phyloP scores from a whole-genome alignment of 1,140 invertebrate genomes.

The Saccostrea echinata region DNA sequence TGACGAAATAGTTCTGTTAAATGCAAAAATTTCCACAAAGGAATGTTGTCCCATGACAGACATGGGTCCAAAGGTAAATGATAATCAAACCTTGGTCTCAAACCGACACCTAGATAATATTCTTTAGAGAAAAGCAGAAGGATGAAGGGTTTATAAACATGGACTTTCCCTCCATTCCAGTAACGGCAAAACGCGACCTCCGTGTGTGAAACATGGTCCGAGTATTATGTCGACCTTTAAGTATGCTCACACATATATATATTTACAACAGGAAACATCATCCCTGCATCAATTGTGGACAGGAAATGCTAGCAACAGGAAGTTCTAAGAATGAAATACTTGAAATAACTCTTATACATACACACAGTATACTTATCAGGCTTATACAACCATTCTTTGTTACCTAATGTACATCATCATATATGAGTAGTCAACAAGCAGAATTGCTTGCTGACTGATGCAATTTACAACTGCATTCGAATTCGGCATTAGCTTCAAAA shows the following conservation, averaged over 20 bases:
- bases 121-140: background rate
- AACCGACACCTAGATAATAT: conserved; percentile 3
- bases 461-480: too few species aligned
- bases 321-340: conserved; percentile 34
- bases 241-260: background rate
- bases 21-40: background rate
- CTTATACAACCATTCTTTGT: background rate
- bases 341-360: conserved; percentile 19
- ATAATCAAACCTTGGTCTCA: background rate
- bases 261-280: conserved; percentile 9
- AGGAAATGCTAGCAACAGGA: conserved; percentile 15
- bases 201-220: background rate
- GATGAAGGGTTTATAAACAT: background rate
- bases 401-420: background rate
- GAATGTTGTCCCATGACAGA: conserved; percentile 6
- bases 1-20: background rate
- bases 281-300: background rate
- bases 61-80: conserved; percentile 1
- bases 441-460: background rate
- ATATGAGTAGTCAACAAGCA: background rate
- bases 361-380: background rate
- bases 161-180: background rate
- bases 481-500: too few species aligned
- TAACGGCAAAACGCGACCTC: background rate
- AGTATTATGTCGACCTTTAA: background rate